A percentile compares a stretch with the other conserved stretches of the same genome.
Evolutionary conservation across 2,113 vertebrate species (phyloP).

Genomic region (Cebus imitator): DNA sequence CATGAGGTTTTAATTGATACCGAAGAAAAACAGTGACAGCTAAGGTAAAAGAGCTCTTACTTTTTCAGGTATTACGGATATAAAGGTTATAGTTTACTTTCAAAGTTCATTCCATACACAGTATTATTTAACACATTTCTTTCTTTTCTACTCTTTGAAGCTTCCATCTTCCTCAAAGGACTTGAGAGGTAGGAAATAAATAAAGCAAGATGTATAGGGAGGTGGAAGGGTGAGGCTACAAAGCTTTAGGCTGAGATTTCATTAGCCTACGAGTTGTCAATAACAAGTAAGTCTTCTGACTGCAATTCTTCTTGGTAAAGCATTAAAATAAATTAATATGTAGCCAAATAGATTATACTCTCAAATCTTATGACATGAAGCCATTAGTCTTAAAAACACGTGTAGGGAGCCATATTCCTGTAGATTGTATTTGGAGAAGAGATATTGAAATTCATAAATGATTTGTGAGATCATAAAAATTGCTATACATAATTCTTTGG

Average conservation of each 20-base stretch:
- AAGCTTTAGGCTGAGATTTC: background rate
- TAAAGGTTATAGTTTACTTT: background rate
- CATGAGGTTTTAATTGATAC: background rate
- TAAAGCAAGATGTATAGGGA: background rate
- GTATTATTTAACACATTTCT: background rate
- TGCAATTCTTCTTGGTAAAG: background rate
- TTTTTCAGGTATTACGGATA: background rate
- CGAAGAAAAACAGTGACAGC: background rate
- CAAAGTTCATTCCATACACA: background rate
- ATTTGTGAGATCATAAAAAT: constrained; percentile 12
- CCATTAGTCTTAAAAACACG: background rate
- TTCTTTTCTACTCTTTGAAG: background rate
- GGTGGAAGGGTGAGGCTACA: background rate
- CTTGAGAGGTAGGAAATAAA: background rate
- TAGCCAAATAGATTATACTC: background rate
- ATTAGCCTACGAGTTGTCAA: background rate
- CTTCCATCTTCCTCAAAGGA: background rate
- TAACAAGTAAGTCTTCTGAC: background rate
- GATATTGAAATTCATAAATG: constrained; percentile 33
- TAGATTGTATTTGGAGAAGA: constrained; percentile 31
- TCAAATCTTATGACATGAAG: background rate
- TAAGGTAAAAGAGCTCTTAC: background rate
- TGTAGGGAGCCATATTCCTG: background rate
- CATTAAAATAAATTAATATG: background rate
- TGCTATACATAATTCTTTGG: constrained; percentile 39